Base-by-base conservation (phyloP, 2,797 vertebrate genomes). In the Rhinatrema bivittatum region DNA sequence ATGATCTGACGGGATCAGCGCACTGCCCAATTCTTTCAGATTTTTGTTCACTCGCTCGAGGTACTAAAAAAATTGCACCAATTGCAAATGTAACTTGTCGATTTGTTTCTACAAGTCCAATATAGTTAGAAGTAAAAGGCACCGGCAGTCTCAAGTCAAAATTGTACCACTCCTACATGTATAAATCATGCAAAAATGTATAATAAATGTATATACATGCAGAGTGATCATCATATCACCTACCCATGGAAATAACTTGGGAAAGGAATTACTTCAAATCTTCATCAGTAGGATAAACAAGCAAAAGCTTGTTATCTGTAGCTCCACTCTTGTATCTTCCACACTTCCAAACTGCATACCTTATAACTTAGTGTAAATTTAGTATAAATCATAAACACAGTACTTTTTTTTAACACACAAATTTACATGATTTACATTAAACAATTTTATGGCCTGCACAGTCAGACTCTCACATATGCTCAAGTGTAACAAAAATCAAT, bases 301-400 rank as follows among this genome's bases (percentile, higher is more conserved):
- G 78, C 65, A 79, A 64, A 79, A 68, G 74, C 79, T 75, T 74
- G 80, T 80, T 84, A 78, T 83, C 71, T 82, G 79, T 76, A 73
- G 83, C 79, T 81, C 74, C 81, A 78, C 79, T 84, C 81, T 82
- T 82, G 82, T 77, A 79, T 84, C 84, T 86, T 84, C 84, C 76
- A 76, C 71, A 84, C 81, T 84, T 85, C 78, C 79, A 82, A 79
- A 84, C 57, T 72, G 81, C 65, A 82, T 41, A 79, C 78, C 76
- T 72, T 84, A 79, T 76, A 78, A 70, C 75, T 82, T 81, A 57
- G 78, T 68, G 78, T 81, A 68, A 79, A 78, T 79, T 82, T 56
- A 79, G 67, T 60, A 73, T 67, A 74, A 42, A 67, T 71, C 56
- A 57, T 50, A 74, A 64, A 82, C 50, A 80, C 50, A 80, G 63